Conservation (phyloP, 1,140 invertebrate genomes). For the Drosophila serrata region DNA sequence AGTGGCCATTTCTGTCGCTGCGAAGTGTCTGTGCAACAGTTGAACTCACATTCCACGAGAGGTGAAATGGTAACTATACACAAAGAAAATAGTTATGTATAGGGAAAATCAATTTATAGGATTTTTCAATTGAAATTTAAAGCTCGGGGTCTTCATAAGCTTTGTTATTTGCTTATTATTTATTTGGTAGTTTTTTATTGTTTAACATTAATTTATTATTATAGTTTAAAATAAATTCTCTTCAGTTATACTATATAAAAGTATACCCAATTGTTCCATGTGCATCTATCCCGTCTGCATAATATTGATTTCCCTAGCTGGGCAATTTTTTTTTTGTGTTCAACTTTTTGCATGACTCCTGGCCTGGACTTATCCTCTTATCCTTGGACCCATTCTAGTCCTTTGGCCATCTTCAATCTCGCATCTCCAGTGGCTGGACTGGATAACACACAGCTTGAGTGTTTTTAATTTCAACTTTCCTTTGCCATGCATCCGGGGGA, state of each 20-base stretch:
- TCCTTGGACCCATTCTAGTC: constrained; percentile 25
- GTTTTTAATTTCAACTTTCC: constrained; percentile 81
- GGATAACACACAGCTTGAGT: constrained; percentile 74
- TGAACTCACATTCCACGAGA: constrained; percentile 41
- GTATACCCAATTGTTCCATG: neutral
- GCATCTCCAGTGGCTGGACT: constrained; percentile 50
- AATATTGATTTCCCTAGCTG: constrained; percentile 69
- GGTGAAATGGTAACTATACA: constrained; percentile 6
- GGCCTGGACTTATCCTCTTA: constrained; percentile 40
- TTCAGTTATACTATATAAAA: too few species aligned
- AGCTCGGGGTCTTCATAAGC: neutral
- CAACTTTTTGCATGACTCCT: constrained; percentile 20
- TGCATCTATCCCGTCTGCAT: constrained; percentile 41
- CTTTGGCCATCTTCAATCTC: constrained; percentile 40
- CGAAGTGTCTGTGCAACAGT: constrained; percentile 49
- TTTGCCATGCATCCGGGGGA: constrained; percentile 32
- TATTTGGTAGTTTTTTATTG: too few species aligned
- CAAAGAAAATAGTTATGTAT: neutral
- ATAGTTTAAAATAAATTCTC: too few species aligned
- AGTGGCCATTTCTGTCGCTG: constrained; percentile 41
- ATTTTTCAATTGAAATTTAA: neutral
- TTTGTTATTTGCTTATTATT: neutral
- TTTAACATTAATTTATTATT: too few species aligned
- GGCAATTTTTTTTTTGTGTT: constrained; percentile 10
- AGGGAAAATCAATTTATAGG: too few species aligned